Evolutionary conservation across 2,113 vertebrate genomes (phyloP).

Genomic region (Sinosuthora webbiana): DNA sequence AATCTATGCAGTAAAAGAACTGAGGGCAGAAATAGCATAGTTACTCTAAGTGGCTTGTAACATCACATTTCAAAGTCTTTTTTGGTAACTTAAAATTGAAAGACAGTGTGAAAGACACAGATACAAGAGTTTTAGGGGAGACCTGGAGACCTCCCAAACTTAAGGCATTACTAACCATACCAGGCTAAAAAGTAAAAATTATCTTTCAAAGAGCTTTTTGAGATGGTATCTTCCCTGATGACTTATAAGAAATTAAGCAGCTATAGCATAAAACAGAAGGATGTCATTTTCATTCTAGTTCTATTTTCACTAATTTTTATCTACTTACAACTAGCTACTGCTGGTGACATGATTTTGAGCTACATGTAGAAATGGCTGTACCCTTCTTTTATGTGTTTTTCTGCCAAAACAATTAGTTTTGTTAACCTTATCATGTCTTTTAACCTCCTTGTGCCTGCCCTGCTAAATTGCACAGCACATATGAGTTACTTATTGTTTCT

Average conservation of each 20-base stretch:
- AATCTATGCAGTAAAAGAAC: neutral
- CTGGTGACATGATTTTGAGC: neutral
- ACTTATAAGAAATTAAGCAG: neutral
- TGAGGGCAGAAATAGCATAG: neutral
- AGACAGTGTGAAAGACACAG: neutral
- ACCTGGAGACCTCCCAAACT: neutral
- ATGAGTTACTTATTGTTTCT: neutral
- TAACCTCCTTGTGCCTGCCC: neutral
- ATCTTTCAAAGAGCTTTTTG: neutral
- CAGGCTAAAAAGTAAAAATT: neutral
- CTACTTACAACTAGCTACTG: neutral
- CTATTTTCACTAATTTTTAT: neutral
- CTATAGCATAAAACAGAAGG: neutral
- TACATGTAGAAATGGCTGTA: neutral
- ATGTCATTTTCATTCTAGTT: neutral
- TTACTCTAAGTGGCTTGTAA: neutral
- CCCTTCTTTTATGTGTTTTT: neutral
- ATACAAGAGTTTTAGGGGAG: neutral
- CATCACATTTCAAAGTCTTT: neutral
- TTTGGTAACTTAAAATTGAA: neutral
- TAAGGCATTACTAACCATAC: neutral
- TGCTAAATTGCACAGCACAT: neutral
- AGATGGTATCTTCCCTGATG: neutral
- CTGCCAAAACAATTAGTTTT: neutral
- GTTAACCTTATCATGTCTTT: neutral